phyloP scores from a whole-genome alignment of 92 coral and sea anemone species.

The Hydrozoanthus gracilis region DNA sequence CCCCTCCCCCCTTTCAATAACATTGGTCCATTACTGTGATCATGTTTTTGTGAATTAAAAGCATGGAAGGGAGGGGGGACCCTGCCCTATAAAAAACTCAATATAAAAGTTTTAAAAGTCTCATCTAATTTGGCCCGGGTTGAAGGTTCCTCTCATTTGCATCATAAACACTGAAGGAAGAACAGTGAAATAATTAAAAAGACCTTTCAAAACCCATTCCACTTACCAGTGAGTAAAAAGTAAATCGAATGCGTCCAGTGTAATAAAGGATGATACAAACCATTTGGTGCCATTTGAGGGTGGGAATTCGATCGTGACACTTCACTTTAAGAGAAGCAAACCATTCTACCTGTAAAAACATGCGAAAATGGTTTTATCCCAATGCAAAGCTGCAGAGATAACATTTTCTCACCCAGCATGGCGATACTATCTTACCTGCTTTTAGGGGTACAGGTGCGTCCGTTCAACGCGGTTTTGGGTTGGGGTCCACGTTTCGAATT shows the following conservation, averaged over 20 bases:
- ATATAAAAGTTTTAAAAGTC: no score
- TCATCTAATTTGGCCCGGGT: no score
- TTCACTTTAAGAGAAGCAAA: conserved; percentile 22
- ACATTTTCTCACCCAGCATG: conserved; percentile 6
- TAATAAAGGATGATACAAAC: not conserved
- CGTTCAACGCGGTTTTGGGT: conserved; percentile 53
- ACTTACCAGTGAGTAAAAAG: conserved; percentile 26
- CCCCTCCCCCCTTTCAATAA: no score
- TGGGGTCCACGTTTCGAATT: conserved; percentile 47
- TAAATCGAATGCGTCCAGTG: conserved; percentile 55
- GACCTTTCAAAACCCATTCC: conserved; percentile 55
- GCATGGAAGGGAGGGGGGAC: no score
- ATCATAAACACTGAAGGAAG: conserved; percentile 45
- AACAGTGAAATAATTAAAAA: conserved; percentile 44
- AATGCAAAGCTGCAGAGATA: conserved; percentile 13
- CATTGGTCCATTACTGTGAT: no score
- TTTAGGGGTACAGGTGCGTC: conserved; percentile 8
- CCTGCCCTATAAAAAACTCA: no score
- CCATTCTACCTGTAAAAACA: not conserved
- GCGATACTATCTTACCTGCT: conserved; percentile 28
- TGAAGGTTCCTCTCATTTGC: conserved; percentile 44
- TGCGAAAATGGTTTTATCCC: not conserved
- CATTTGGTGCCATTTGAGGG: conserved; percentile 50
- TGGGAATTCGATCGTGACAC: no score
- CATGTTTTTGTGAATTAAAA: no score